phyloP scores from a whole-genome alignment of 2,797 vertebrate genomes.

The Rhynchonycteris naso region DNA sequence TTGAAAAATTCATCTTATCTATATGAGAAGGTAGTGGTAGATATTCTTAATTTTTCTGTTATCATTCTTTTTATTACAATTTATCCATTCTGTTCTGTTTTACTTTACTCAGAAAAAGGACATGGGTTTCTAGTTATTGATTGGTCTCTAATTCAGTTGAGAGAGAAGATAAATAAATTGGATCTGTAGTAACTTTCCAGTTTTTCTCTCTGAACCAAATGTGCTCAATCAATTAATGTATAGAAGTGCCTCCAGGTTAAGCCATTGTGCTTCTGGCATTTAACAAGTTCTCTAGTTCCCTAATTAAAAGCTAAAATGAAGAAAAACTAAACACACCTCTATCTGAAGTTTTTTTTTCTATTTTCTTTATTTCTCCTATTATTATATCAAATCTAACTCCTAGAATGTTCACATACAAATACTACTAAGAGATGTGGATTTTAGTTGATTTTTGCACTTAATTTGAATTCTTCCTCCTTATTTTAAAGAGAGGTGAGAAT shows the following conservation, averaged over 20 bases:
- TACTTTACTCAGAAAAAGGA: background rate
- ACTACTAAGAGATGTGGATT: background rate
- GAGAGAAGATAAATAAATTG: background rate
- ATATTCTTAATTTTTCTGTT: background rate
- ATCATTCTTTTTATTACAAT: background rate
- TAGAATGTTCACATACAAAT: background rate
- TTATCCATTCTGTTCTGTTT: background rate
- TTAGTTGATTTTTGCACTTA: background rate
- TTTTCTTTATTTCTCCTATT: background rate
- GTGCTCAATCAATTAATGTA: background rate
- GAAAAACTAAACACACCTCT: background rate
- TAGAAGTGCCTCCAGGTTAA: background rate
- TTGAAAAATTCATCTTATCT: background rate
- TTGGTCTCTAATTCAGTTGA: background rate
- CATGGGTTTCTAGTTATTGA: background rate
- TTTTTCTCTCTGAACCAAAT: background rate
- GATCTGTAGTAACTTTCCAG: background rate
- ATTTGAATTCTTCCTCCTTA: background rate
- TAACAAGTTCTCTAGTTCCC: accelerated
- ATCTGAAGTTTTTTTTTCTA: background rate
- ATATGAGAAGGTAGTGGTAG: background rate
- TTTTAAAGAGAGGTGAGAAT: background rate
- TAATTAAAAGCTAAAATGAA: background rate
- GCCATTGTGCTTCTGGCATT: background rate
- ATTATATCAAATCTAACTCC: background rate